phyloP scores from a whole-genome alignment of 2,888 invertebrate species.

The Mimachlamys varia region DNA sequence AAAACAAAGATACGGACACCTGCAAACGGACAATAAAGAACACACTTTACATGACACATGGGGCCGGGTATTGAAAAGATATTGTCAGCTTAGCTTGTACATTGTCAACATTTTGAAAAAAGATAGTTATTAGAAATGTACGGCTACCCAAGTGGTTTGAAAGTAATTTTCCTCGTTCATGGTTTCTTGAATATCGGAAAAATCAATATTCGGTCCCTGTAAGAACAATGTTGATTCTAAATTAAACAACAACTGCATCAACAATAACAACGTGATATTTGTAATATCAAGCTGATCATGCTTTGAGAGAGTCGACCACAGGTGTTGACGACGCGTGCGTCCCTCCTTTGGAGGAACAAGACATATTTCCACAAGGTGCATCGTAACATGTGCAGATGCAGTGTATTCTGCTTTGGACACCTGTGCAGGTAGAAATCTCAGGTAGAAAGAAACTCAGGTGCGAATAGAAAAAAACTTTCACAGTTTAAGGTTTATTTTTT shows the following conservation, averaged over 20 bases:
- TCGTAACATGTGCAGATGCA: conserved; percentile 11
- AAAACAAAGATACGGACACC: neutral
- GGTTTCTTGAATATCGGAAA: too few relatives aligned
- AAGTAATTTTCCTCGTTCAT: too few relatives aligned
- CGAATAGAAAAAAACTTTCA: neutral
- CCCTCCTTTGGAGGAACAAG: neutral
- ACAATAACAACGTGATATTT: too few relatives aligned
- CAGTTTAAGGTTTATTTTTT: neutral
- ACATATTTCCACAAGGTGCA: neutral
- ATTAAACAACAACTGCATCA: too few relatives aligned
- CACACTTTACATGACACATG: neutral
- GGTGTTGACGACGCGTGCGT: neutral
- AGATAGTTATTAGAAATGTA: too few relatives aligned
- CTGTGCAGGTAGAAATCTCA: neutral
- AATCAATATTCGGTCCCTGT: too few relatives aligned
- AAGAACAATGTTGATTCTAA: too few relatives aligned
- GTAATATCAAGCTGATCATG: neutral
- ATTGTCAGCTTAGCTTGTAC: neutral
- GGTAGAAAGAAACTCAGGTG: neutral
- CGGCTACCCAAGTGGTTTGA: too few relatives aligned
- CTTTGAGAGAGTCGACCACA: neutral
- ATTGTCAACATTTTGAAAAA: too few relatives aligned
- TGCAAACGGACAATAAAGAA: conserved; percentile 1
- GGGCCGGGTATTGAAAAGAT: neutral
- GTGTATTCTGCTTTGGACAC: neutral